Conservation (phyloP, 92 coral and sea anemone genomes). For the Zoanthus sociatus region DNA sequence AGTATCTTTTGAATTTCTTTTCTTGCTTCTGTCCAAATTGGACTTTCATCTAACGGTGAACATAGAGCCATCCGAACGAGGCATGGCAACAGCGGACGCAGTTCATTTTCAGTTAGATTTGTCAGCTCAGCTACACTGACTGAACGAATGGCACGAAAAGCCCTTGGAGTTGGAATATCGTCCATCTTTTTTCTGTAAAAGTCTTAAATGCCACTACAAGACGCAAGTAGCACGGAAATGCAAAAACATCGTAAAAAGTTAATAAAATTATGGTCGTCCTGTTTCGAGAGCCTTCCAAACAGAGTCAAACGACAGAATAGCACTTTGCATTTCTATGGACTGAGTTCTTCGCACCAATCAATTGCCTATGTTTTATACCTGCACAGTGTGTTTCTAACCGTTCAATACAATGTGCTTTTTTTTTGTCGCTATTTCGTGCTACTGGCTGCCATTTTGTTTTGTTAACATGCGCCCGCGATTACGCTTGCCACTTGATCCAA, state of each 20-base stretch:
- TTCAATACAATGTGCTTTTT: too few species aligned
- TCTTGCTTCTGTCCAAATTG: conserved; percentile 92
- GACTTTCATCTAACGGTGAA: conserved; percentile 94
- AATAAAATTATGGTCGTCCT: not conserved
- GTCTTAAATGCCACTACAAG: not conserved
- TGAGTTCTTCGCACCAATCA: not conserved
- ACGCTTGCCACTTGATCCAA: not conserved
- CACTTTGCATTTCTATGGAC: not conserved
- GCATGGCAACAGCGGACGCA: conserved; percentile 91
- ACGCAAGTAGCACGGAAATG: not conserved
- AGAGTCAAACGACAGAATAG: too few species aligned
- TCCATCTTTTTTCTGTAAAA: conserved; percentile 47
- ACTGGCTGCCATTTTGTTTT: conserved; percentile 57
- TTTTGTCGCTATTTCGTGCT: too few species aligned
- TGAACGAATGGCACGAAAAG: conserved; percentile 86
- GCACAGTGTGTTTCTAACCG: not conserved
- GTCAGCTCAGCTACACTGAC: conserved; percentile 82
- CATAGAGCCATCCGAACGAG: conserved; percentile 98
- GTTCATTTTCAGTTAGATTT: conserved; percentile 67
- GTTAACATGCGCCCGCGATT: conserved; percentile 36
- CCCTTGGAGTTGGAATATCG: conserved; percentile 81
- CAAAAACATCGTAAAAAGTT: not conserved
- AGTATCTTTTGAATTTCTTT: conserved; percentile 94
- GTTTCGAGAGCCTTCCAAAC: not conserved
- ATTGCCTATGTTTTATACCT: not conserved